Conservation (phyloP, 2,113 vertebrate species). For the Anolis sagrei region DNA sequence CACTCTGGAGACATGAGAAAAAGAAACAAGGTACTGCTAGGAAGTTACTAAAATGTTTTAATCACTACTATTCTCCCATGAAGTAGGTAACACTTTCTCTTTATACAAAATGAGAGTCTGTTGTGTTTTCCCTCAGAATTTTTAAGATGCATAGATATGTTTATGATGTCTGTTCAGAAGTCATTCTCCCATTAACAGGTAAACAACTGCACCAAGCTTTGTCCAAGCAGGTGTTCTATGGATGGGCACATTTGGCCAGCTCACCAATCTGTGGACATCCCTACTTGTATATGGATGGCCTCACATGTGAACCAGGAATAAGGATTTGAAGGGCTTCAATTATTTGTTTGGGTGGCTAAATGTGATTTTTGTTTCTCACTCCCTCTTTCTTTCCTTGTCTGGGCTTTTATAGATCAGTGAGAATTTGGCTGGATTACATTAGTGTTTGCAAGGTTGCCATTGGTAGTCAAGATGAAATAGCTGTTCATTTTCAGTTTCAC, state of each 20-base stretch:
- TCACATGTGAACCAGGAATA: background rate
- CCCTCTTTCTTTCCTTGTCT: conserved; percentile 61
- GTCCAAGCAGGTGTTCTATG: background rate
- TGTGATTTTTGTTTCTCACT: background rate
- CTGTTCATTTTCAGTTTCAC: conserved; percentile 75
- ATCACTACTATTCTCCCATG: too few relatives aligned
- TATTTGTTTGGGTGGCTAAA: conserved; percentile 72
- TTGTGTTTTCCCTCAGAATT: background rate
- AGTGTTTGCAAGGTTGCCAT: conserved; percentile 66
- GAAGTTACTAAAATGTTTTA: too few relatives aligned
- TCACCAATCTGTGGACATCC: background rate
- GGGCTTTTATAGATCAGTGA: conserved; percentile 68
- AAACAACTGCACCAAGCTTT: background rate
- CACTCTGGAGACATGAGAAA: too few relatives aligned
- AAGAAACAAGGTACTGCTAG: too few relatives aligned
- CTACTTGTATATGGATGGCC: background rate
- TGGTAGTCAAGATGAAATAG: conserved; percentile 65
- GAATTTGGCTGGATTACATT: conserved; percentile 67
- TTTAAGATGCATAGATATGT: background rate
- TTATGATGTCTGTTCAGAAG: background rate
- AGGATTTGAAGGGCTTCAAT: too few relatives aligned
- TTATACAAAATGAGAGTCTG: background rate
- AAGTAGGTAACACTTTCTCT: background rate
- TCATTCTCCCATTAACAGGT: background rate
- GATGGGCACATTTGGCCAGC: background rate